Percentiles rank a stretch among this genome's conserved stretches.
phyloP scores from a whole-genome alignment of 2,797 vertebrate species.

The Coregonus suidteri region DNA sequence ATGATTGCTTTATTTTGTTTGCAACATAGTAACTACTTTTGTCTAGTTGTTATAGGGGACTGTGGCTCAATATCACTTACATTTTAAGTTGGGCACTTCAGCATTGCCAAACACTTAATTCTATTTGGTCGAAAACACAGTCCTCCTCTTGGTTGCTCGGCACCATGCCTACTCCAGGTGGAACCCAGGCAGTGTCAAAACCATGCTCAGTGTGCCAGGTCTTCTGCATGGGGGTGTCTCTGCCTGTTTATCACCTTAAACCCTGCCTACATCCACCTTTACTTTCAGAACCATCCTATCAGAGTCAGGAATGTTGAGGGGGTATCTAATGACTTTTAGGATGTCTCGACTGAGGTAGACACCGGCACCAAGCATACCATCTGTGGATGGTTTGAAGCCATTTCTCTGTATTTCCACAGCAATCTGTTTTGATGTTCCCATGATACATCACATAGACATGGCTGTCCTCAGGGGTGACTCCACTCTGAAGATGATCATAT shows the following conservation, averaged over 20 bases:
- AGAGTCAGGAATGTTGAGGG: too few species aligned
- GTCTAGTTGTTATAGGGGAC: not conserved
- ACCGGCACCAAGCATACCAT: not conserved
- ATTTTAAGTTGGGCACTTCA: not conserved
- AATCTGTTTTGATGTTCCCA: not conserved
- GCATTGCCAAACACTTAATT: not conserved
- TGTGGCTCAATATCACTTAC: not conserved
- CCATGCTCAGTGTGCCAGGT: not conserved
- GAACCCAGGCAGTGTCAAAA: constrained; percentile 19
- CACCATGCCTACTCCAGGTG: not conserved
- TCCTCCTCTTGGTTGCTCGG: not conserved
- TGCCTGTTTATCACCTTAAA: not conserved
- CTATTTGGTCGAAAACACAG: not conserved
- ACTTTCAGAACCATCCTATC: constrained; percentile 5
- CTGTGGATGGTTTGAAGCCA: not conserved
- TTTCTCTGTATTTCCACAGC: not conserved
- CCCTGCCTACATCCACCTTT: not conserved
- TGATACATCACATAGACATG: not conserved
- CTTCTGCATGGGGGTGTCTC: constrained; percentile 6
- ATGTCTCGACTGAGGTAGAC: constrained; percentile 11
- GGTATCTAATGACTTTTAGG: constrained; percentile 7
- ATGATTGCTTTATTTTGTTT: not conserved
- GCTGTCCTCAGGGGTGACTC: not conserved
- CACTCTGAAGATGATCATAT: not conserved
- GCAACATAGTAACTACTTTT: too few species aligned